phyloP scores from a whole-genome alignment of 2,797 vertebrate species.

The Channa striata region DNA sequence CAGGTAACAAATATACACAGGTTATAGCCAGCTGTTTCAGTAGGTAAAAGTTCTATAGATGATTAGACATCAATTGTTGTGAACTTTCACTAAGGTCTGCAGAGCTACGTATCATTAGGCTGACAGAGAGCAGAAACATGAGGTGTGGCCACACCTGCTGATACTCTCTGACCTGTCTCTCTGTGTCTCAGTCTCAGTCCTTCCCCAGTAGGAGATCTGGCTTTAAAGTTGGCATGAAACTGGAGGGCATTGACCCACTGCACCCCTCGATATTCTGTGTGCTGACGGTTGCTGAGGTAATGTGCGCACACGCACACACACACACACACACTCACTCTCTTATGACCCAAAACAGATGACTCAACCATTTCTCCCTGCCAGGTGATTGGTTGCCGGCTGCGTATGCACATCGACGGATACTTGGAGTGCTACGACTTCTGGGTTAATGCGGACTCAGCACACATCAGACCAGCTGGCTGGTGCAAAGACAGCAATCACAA shows the following conservation, averaged over 20 bases:
- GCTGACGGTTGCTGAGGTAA: constrained; percentile 86
- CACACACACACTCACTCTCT: constrained; percentile 2
- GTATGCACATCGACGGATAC: constrained; percentile 90
- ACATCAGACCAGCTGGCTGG: constrained; percentile 88
- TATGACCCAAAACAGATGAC: background rate
- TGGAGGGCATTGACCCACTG: constrained; percentile 85
- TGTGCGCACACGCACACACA: constrained; percentile 3
- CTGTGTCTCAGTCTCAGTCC: constrained; percentile 74
- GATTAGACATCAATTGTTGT: too few species aligned
- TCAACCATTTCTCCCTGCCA: constrained; percentile 51
- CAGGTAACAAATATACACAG: constrained; percentile 66
- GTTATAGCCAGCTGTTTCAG: too few species aligned
- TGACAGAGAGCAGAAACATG: too few species aligned
- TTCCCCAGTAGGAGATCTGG: constrained; percentile 77
- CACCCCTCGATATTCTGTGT: constrained; percentile 87
- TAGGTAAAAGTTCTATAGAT: too few species aligned
- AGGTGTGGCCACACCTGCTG: too few species aligned
- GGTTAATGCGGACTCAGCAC: constrained; percentile 89
- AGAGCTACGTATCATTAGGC: too few species aligned
- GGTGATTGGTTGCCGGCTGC: constrained; percentile 89
- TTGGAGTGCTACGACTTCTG: constrained; percentile 93
- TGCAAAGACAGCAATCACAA: constrained; percentile 86
- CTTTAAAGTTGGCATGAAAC: constrained; percentile 86
- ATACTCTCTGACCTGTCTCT: constrained; percentile 3
- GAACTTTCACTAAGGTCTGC: too few species aligned